Conservation (phyloP, 1,140 invertebrate species). For the Drosophila pallidifrons region DNA sequence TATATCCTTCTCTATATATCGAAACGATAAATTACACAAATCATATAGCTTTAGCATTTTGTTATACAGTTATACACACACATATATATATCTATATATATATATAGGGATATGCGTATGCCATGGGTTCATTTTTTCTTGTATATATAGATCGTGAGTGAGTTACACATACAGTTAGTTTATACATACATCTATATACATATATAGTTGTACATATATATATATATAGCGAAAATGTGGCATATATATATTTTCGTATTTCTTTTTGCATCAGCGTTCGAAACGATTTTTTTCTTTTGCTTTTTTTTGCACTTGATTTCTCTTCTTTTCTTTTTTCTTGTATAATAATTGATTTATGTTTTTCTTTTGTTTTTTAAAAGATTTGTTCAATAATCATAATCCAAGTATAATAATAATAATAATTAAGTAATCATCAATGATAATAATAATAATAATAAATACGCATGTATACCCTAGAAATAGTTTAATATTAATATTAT, state of each 20-base stretch:
- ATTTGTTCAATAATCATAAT: constrained; percentile 48
- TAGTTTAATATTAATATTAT: constrained; percentile 69
- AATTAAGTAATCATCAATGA: constrained; percentile 37
- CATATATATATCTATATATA: constrained; percentile 35
- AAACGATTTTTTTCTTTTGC: constrained; percentile 20
- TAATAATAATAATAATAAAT: constrained; percentile 52
- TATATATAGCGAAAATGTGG: constrained; percentile 46
- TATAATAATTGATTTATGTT: constrained; percentile 40
- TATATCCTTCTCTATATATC: constrained; percentile 18
- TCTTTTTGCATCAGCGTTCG: constrained; percentile 35
- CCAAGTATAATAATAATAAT: constrained; percentile 55
- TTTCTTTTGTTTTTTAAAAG: constrained; percentile 10
- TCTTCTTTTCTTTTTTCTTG: constrained; percentile 6
- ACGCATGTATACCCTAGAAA: constrained; percentile 48
- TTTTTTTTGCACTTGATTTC: constrained; percentile 34
- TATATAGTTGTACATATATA: constrained; percentile 32
- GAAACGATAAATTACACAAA: constrained; percentile 17
- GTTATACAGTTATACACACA: constrained; percentile 43
- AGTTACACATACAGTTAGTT: constrained; percentile 36
- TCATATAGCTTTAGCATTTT: constrained; percentile 22
- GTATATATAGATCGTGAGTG: constrained; percentile 30
- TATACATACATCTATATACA: constrained; percentile 23
- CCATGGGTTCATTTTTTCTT: constrained; percentile 7
- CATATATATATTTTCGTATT: constrained; percentile 22
- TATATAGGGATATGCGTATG: constrained; percentile 23